phyloP scores from a whole-genome alignment of 2,888 invertebrate species.

The Imbricaverruca yamaguchii region DNA sequence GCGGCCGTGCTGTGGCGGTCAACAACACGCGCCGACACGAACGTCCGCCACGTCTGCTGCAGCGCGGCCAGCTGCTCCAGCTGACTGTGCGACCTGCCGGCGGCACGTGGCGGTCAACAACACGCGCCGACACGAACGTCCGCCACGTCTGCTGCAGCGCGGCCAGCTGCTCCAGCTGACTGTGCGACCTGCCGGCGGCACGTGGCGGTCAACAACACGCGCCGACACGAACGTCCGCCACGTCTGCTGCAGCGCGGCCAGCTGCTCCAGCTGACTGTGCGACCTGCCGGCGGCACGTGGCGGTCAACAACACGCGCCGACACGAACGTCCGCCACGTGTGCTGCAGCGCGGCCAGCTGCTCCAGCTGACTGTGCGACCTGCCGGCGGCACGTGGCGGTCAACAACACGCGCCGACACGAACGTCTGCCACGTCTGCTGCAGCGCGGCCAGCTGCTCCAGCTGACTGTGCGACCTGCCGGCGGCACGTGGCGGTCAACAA shows the following conservation, averaged over 20 bases:
- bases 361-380: conserved; percentile 29
- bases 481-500: too few relatives aligned
- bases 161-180: conserved; percentile 29
- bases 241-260: conserved; percentile 39
- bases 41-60: conserved; percentile 57
- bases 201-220: conserved; percentile 65
- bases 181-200: conserved; percentile 51
- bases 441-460: conserved; percentile 29
- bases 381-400: neutral
- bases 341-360: conserved; percentile 28
- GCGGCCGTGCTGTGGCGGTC: too few relatives aligned
- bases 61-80: conserved; percentile 29
- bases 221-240: conserved; percentile 71
- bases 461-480: conserved; percentile 27
- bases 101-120: conserved; percentile 66
- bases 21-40: too few relatives aligned
- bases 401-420: conserved; percentile 65
- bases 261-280: conserved; percentile 28
- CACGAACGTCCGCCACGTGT: conserved; percentile 67
- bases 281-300: conserved; percentile 21
- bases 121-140: conserved; percentile 65
- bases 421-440: conserved; percentile 57
- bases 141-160: conserved; percentile 51
- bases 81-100: too few relatives aligned
- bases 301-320: conserved; percentile 59